A percentile compares a stretch with the other conserved stretches of the same genome.
Evolutionary conservation across 2,113 vertebrate genomes (phyloP).

Genomic region (Pelusios castaneus): DNA sequence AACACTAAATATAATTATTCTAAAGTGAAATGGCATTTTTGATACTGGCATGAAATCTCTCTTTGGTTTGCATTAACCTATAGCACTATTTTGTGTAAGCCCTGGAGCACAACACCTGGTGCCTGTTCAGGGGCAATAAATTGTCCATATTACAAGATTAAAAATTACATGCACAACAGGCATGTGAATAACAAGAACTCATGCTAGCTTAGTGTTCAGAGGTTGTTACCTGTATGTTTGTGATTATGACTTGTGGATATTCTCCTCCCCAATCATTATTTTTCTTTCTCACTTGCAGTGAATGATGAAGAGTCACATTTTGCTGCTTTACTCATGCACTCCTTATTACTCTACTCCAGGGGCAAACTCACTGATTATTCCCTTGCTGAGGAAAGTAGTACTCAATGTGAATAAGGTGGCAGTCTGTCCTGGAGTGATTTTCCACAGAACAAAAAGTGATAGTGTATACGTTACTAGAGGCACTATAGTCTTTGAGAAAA

Average conservation of each 20-base stretch:
- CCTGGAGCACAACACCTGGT: fast-evolving
- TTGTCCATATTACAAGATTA: fast-evolving
- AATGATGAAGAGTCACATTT: not conserved
- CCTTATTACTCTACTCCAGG: fast-evolving
- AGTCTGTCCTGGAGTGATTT: not conserved
- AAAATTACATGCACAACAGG: fast-evolving
- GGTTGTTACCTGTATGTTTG: not conserved
- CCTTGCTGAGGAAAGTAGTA: not conserved
- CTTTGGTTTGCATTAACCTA: fast-evolving
- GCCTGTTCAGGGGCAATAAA: not conserved
- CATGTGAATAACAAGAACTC: not conserved
- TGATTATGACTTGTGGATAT: not conserved
- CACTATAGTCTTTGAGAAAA: not conserved
- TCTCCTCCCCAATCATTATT: not conserved
- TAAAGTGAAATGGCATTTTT: fast-evolving
- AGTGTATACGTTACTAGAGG: not conserved
- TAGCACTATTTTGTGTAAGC: not conserved
- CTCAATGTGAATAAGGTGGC: fast-evolving
- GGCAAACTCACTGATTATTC: not conserved
- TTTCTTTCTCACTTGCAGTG: not conserved
- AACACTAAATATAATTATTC: fast-evolving
- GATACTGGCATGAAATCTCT: fast-evolving
- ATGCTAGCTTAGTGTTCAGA: not conserved
- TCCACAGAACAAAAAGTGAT: not conserved
- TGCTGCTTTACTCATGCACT: fast-evolving